These are phyloP conservation scores for Drosophila kokeensis DNA, from an alignment of 2,888 invertebrate genomes.

Conservation along the genomic window DNA sequence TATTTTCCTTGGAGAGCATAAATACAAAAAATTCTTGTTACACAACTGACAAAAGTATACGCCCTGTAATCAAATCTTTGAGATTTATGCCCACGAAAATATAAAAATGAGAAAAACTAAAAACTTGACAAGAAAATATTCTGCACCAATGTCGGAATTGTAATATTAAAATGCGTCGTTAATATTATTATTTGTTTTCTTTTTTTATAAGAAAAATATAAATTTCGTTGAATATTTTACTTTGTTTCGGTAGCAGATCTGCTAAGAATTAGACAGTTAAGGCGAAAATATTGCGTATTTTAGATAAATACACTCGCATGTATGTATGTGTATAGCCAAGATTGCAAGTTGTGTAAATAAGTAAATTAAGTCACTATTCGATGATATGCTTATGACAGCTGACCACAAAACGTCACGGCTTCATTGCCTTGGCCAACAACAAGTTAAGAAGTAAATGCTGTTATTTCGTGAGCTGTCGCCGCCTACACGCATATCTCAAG, in stretches of 20 bases:
- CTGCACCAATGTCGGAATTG: neutral
- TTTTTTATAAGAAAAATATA: neutral
- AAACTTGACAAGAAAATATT: neutral
- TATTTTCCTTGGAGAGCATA: slow-evolving; percentile 1
- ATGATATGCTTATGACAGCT: slow-evolving; percentile 36
- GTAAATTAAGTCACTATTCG: slow-evolving; percentile 33
- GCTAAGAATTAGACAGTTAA: neutral
- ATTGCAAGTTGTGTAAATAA: slow-evolving; percentile 10
- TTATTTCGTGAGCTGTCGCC: slow-evolving; percentile 47
- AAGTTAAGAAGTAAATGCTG: slow-evolving; percentile 48
- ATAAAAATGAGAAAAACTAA: neutral
- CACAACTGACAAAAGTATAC: neutral
- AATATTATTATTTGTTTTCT: neutral
- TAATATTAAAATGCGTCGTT: neutral
- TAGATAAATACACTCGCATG: neutral
- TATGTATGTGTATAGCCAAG: neutral
- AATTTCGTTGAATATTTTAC: neutral
- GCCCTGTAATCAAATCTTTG: neutral
- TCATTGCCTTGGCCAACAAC: slow-evolving; percentile 47
- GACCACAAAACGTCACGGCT: slow-evolving; percentile 41
- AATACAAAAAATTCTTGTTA: neutral
- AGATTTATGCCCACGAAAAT: neutral
- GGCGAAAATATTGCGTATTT: neutral
- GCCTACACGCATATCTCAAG: slow-evolving; percentile 41
- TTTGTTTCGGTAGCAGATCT: neutral